phyloP scores from a whole-genome alignment of 2,888 invertebrate genomes.

The Bugulina stolonifera region DNA sequence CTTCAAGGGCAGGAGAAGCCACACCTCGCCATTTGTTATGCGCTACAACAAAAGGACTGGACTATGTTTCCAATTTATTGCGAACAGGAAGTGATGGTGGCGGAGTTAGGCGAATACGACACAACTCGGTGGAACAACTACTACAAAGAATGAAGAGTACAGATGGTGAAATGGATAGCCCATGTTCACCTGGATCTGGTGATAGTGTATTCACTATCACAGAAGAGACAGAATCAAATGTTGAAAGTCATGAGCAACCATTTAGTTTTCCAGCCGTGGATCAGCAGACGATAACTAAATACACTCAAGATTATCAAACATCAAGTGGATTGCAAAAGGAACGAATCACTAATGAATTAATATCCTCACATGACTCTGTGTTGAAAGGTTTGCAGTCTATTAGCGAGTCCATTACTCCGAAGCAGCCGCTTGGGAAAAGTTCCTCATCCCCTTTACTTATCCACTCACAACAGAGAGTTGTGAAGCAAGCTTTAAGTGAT shows the following conservation, averaged over 20 bases:
- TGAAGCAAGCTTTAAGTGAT: constrained; percentile 10
- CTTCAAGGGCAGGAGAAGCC: background rate
- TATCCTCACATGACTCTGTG: background rate
- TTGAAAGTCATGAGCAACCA: too few species aligned
- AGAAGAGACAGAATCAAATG: background rate
- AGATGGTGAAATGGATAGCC: background rate
- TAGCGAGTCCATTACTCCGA: background rate
- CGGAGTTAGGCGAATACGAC: background rate
- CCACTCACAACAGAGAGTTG: background rate
- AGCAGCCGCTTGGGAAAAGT: too few species aligned
- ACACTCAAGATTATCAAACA: background rate
- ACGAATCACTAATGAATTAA: background rate
- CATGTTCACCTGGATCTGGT: background rate
- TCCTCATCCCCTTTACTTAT: too few species aligned
- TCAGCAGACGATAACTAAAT: too few species aligned
- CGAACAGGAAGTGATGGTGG: background rate
- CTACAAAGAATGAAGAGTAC: background rate
- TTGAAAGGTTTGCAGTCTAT: background rate
- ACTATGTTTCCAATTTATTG: background rate
- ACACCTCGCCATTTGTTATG: too few species aligned
- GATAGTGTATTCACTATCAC: background rate
- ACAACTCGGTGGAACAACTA: constrained; percentile 14
- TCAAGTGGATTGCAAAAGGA: background rate
- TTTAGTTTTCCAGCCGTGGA: too few species aligned
- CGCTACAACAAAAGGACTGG: too few species aligned